Percentiles rank a stretch among this genome's conserved stretches.
Evolutionary conservation across 2,113 vertebrate genomes (phyloP).

Genomic region (Channa maculata): DNA sequence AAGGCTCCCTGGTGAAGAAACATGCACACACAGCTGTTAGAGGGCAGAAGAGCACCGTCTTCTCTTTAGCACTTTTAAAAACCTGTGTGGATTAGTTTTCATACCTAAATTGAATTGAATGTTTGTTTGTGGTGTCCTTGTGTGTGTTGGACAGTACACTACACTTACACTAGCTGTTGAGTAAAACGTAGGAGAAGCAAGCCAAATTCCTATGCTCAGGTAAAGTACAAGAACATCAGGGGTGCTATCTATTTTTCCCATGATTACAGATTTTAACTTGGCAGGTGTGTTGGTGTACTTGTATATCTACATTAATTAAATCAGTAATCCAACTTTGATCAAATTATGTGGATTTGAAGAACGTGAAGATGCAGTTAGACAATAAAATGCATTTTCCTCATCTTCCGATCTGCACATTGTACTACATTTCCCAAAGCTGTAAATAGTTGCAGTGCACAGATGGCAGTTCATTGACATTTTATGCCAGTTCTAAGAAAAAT

Average conservation of each 20-base stretch:
- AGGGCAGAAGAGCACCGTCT: background rate
- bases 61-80: background rate
- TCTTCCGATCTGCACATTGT: background rate
- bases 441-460: background rate
- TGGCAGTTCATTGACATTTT: background rate
- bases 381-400: background rate
- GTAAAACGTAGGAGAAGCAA: too few species aligned
- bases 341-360: too few species aligned
- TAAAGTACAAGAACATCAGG: too few species aligned
- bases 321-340: too few species aligned
- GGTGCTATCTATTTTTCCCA: too few species aligned
- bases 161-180: too few species aligned
- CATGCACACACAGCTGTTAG: constrained; percentile 22
- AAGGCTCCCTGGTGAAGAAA: constrained; percentile 13
- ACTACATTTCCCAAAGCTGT: background rate
- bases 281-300: too few species aligned
- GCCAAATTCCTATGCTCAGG: too few species aligned
- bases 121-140: too few species aligned
- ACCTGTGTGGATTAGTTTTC: background rate
- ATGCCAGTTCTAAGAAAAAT: background rate
- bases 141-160: too few species aligned
- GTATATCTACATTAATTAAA: too few species aligned
- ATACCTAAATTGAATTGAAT: background rate
- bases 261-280: too few species aligned
- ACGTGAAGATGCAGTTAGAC: background rate